Conservation (phyloP, 2,888 invertebrate species). For the Ommatoiulus sabulosus region DNA sequence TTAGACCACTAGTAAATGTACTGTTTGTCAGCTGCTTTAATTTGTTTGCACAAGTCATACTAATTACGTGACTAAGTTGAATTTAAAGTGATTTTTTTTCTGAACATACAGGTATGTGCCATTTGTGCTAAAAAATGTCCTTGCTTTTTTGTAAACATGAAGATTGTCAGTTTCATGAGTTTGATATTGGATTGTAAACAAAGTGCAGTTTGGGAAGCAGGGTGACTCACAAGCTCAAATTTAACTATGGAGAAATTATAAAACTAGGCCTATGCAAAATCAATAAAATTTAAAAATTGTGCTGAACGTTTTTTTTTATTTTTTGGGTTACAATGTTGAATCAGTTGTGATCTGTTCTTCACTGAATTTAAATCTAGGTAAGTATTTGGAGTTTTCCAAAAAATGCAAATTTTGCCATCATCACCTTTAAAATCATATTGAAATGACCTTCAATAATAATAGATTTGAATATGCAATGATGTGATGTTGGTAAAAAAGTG, state of each 20-base stretch:
- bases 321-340: not conserved
- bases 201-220: not conserved
- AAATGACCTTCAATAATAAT: too few species aligned
- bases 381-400: too few species aligned
- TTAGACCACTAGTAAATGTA: not conserved
- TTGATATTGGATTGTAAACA: not conserved
- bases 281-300: slow-evolving; percentile 4
- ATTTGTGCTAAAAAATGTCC: not conserved
- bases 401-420: too few species aligned
- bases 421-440: too few species aligned
- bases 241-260: not conserved
- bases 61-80: not conserved
- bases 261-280: slow-evolving; percentile 45
- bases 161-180: not conserved
- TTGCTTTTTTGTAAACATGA: not conserved
- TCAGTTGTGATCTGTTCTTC: not conserved
- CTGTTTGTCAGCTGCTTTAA: not conserved
- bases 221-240: not conserved
- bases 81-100: not conserved
- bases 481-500: not conserved
- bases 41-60: not conserved
- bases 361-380: not conserved
- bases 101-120: not conserved
- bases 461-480: not conserved
- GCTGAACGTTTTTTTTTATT: not conserved